These are phyloP conservation scores for Ambastaia sidthimunki DNA, from an alignment of 2,797 vertebrate species.

Conservation along the genomic window DNA sequence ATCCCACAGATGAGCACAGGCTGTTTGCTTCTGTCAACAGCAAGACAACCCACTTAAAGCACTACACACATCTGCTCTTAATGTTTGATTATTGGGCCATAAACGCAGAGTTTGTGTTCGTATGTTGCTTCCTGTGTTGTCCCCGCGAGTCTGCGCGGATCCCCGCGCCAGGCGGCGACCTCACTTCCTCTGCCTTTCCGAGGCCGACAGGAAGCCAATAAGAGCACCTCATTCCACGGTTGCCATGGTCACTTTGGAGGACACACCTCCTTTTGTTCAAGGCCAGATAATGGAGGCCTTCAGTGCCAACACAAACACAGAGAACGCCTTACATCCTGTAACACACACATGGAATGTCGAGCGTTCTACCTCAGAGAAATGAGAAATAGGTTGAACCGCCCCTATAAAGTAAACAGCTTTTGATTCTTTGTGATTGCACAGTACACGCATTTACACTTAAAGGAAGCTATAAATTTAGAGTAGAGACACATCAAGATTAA, in stretches of 20 bases:
- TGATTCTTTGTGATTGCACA: constrained; percentile 33
- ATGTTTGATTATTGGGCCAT: background rate
- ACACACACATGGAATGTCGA: constrained; percentile 45
- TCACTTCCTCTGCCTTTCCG: constrained; percentile 79
- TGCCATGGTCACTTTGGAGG: constrained; percentile 63
- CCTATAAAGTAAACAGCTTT: constrained; percentile 33
- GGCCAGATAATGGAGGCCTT: constrained; percentile 75
- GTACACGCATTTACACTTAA: constrained; percentile 11
- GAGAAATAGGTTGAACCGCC: constrained; percentile 27
- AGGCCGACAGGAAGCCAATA: constrained; percentile 69
- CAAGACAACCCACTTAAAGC: background rate
- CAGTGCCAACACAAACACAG: constrained; percentile 75
- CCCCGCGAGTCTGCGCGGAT: constrained; percentile 55
- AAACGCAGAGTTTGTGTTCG: constrained; percentile 7
- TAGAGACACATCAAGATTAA: constrained; percentile 11
- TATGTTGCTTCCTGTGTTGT: constrained; percentile 57
- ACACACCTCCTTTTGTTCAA: constrained; percentile 78
- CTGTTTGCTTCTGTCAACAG: background rate
- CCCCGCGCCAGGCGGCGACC: constrained; percentile 66
- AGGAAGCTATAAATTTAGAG: constrained; percentile 19
- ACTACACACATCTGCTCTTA: background rate
- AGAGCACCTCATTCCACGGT: constrained; percentile 61
- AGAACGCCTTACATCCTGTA: constrained; percentile 43
- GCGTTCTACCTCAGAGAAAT: constrained; percentile 31
- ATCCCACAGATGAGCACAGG: constrained; percentile 5